phyloP scores from a whole-genome alignment of 2,888 invertebrate genomes.

The Siphlonurus alternatus region DNA sequence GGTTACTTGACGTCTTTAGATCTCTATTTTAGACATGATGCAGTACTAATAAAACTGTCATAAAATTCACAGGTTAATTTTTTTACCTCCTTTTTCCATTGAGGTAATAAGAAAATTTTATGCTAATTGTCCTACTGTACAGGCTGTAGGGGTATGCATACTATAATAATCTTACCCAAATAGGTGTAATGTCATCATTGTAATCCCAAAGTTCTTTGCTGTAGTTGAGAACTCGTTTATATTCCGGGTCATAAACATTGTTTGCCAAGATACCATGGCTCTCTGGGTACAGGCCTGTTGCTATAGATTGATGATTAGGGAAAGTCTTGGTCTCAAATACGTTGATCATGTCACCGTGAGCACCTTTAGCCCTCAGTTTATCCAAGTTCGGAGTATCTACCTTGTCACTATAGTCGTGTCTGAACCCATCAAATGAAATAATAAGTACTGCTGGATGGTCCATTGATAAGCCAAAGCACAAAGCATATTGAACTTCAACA shows the following conservation, averaged over 20 bases:
- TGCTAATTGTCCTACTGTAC: too few relatives aligned
- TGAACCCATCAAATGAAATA: constrained; percentile 53
- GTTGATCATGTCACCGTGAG: constrained; percentile 38
- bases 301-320: constrained; percentile 56
- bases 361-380: constrained; percentile 34
- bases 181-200: constrained; percentile 33
- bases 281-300: constrained; percentile 49
- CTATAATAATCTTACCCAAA: constrained; percentile 43
- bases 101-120: too few relatives aligned
- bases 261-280: constrained; percentile 52
- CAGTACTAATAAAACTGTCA: too few relatives aligned
- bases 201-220: constrained; percentile 36
- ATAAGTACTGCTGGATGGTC: constrained; percentile 35
- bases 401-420: constrained; percentile 44
- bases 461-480: constrained; percentile 19
- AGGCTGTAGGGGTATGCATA: too few relatives aligned
- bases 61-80: too few relatives aligned
- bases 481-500: constrained; percentile 15
- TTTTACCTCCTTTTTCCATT: too few relatives aligned
- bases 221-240: constrained; percentile 16
- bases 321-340: constrained; percentile 54
- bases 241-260: constrained; percentile 34
- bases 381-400: constrained; percentile 39
- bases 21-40: too few relatives aligned
- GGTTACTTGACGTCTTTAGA: too few relatives aligned